phyloP scores from a whole-genome alignment of 2,113 vertebrate species.

The Hypanus sabinus region DNA sequence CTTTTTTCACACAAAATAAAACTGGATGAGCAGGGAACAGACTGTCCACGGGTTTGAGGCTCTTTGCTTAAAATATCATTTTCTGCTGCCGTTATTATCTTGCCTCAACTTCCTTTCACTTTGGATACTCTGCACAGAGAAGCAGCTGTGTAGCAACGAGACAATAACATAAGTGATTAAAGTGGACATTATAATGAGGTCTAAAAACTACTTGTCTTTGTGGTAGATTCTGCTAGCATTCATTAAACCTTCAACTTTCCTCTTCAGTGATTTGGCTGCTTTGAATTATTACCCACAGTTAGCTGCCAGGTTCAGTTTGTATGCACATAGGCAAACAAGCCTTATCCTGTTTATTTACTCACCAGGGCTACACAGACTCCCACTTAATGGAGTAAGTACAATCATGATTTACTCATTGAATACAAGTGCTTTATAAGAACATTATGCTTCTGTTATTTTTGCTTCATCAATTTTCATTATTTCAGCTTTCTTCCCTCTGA shows the following conservation, averaged over 20 bases:
- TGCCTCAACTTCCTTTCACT: not conserved
- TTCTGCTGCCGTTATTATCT: not conserved
- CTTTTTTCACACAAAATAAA: not conserved
- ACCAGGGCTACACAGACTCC: not conserved
- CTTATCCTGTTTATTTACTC: not conserved
- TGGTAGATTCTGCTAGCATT: not conserved
- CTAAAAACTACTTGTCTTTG: not conserved
- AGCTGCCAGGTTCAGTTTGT: not conserved
- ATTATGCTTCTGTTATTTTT: not conserved
- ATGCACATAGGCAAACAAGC: not conserved
- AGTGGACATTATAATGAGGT: not conserved
- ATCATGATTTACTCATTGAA: not conserved
- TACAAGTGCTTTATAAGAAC: not conserved
- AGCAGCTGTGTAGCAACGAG: not conserved
- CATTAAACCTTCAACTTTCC: not conserved
- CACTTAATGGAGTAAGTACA: not conserved
- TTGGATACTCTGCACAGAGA: no score
- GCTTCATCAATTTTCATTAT: not conserved
- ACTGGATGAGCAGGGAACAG: not conserved
- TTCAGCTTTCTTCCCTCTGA: not conserved
- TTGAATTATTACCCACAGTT: not conserved
- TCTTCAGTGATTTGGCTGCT: not conserved
- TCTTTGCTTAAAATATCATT: not conserved
- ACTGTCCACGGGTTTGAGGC: not conserved
- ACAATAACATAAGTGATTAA: not conserved